Evolutionary conservation across 1,140 invertebrate species (phyloP), one percentile per base, ranked within the genome.

Genomic region (Eufriesea mexicana): DNA sequence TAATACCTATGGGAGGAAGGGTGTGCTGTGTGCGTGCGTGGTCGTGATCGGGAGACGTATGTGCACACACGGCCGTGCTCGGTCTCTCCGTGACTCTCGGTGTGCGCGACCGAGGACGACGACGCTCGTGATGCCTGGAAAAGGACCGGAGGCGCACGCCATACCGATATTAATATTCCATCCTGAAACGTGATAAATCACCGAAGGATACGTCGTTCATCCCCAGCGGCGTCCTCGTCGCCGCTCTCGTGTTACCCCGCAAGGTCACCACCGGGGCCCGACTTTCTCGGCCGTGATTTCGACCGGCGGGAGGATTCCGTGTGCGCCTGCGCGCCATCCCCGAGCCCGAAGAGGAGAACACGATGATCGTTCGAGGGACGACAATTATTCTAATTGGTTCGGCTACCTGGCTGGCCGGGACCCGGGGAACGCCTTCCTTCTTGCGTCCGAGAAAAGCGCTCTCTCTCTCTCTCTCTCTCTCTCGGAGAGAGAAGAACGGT

Each of bases 141-240:
- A 71, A 81, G 55, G 42, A 75, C 16, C 80, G 55, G 42, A 72
- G 89, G 86, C 85, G 84, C 85, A 84, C 84, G 86, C 89, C 90
- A 89, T 89, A 81, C 74, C 86, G 89, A 90, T 91, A 92, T 92
- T 92, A 92, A 93, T 93, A 92, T 92, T 91, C 89, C 77, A 73
- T 87, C 86, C 79, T 86, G 75, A 84, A 83, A 74, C 83, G 70
- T 81, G 75, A 89, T 91, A 90, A 90, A 91, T 90, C 89, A 89
- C 83, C 71, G n/a, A 71, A 72, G 68, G 78, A 83, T 81, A 84
- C 75, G 84, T 75, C 77, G 82, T 75, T 75, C 79, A 81, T 82
- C 82, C 71, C 72, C 47, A 42, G 61, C 55, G 74, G 78, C 73
- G 64, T 86, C 86, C 87, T 89, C 76, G 86, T 66, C 66, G 82